Evolutionary conservation across 1,140 invertebrate genomes (phyloP), one percentile per base, ranked within the genome.

Genomic region (Laodelphax striatellus): DNA sequence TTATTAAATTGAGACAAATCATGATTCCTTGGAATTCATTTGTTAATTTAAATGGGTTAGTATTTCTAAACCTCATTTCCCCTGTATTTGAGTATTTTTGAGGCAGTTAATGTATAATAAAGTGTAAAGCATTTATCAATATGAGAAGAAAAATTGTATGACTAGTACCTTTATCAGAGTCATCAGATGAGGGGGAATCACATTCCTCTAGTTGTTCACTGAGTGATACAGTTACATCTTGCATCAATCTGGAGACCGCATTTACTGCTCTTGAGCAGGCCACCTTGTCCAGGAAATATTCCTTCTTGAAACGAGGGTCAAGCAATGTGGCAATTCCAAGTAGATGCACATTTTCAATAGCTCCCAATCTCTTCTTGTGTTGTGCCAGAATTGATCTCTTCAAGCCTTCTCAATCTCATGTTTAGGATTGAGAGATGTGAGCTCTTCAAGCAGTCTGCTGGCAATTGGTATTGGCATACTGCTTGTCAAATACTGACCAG

Each of bases 251-350:
- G 34, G 34, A 19, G 42, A 21, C 34, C 42, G 19, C 19, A 42
- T 57, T 21, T 42, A 21, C 17, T 42, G 17, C 34, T 42, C 34
- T 42, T 19, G 19, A 38, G 42, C 41, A 46, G 21, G 57, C 43
- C 46, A 41, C 22, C 22, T 42, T 31, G 17, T 41, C 41, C 22
- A 58, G 19, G 31, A 50, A 70, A 52, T 71, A 65, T 46, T 69
- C 65, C 58, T 66, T 65, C 65, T 72, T 72, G 52, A 71, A 73
- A 41, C 70, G 65, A 62, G 71, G 69, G 57, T 73, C 71, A 57
- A 72, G 67, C 64, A 73, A 68, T 21, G 68, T 72, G 24, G 69
- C 68, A 59, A 62, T 61, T 46, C 67, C 53, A 42, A 70, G 62
- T 63, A 65, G 52, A 59, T 55, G 41, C 65, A 66, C 28, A 64